Base-by-base conservation (phyloP, 2,113 vertebrate genomes). In the Takifugu bimaculatus region DNA sequence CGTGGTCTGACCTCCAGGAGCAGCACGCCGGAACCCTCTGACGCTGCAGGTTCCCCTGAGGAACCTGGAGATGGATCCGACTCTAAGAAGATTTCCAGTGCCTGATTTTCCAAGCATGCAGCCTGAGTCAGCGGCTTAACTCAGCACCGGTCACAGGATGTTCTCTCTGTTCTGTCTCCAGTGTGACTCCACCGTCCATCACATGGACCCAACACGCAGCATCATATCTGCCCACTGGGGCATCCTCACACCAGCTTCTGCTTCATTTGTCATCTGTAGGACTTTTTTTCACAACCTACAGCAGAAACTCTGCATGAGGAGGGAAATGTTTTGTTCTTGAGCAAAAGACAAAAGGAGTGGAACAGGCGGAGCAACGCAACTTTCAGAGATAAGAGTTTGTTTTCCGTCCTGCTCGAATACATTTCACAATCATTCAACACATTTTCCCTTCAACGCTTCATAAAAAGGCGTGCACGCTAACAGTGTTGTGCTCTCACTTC, bases 121-220 rank as follows among this genome's bases (percentile, higher is more conserved):
- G 13, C 26, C 49, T 85, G 75, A 82, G 44, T 85, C 80, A 85
- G 68, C 63, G 1, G 69, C 72, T 75, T 78, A 80, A 26, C 44
- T 7, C 63, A 39, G 42, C 43, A 3, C 26, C 42, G 20, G 2
- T 13, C 4, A 13, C 69, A 60, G 78, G 68, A 80, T 78, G 65
- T 79, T 79, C 70, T 26, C 28, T 25, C 56, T 5, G 14, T 25
- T 10, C 45, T 44, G 32, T 53, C 43, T 39, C 11, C 35, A 10
- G 1, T 7, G 4, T 35, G 32, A 35, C 32, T 39, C 35, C 35
- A 39, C 28, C 3, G 28, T 29, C 28, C 28, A 29, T 3, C 28
- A 3, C 28, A 3, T 5, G 28, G 28, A 29, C 28, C 3, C 28
- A 2, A 39, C 7, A 4, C 29, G 7, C 35, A 39, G 35, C 35